phyloP scores from a whole-genome alignment of 2,113 vertebrate species.

The Glaucidium brasilianum region DNA sequence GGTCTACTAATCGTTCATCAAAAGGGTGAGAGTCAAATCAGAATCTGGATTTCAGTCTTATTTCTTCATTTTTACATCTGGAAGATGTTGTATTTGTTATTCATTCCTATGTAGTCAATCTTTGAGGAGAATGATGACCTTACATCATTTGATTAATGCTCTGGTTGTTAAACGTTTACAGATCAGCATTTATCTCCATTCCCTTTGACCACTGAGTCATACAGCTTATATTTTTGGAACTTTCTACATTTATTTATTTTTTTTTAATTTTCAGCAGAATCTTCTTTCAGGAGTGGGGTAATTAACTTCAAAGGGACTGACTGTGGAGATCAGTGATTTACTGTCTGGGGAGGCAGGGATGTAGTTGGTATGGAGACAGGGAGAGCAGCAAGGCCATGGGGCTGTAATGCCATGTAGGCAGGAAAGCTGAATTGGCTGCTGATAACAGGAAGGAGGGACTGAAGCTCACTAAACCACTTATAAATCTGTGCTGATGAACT shows the following conservation, averaged over 20 bases:
- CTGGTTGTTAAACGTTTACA: neutral
- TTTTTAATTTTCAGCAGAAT: neutral
- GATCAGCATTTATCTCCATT: neutral
- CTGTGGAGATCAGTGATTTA: neutral
- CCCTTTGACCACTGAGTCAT: neutral
- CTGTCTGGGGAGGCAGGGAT: neutral
- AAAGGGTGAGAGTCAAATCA: neutral
- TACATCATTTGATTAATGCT: neutral
- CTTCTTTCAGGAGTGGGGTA: neutral
- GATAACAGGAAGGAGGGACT: neutral
- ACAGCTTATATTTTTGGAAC: neutral
- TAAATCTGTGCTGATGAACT: neutral
- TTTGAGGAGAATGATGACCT: neutral
- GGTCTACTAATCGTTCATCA: neutral
- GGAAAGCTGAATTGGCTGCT: neutral
- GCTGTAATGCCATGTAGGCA: neutral
- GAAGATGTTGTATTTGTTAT: neutral
- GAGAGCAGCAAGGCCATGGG: neutral
- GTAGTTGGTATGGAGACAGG: neutral
- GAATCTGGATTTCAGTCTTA: neutral
- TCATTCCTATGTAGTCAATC: neutral
- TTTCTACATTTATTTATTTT: neutral
- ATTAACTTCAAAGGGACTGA: neutral
- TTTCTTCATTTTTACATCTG: neutral
- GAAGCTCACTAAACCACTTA: neutral